Evolutionary conservation across 2,113 vertebrate species (phyloP).

Genomic region (Notothenia coriiceps): DNA sequence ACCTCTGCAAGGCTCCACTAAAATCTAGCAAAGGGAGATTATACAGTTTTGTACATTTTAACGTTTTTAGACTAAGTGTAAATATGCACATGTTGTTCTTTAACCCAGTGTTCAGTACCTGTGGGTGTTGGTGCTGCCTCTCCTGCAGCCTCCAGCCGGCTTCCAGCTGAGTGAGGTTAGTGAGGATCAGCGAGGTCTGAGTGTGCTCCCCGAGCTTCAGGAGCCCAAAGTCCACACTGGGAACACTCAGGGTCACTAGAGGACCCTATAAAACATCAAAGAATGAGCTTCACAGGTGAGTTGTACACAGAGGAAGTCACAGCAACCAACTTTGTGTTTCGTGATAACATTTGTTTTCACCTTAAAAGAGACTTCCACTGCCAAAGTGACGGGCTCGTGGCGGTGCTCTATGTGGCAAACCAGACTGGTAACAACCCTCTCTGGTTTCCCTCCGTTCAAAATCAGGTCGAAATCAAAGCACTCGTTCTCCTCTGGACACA

Average conservation of each 20-base stretch:
- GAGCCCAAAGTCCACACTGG: constrained; percentile 90
- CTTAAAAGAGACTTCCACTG: constrained; percentile 91
- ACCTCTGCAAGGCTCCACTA: constrained; percentile 84
- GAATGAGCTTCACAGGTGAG: not conserved
- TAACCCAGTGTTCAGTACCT: constrained; percentile 56
- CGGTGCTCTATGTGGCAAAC: constrained; percentile 84
- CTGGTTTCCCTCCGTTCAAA: constrained; percentile 86
- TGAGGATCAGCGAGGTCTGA: constrained; percentile 80
- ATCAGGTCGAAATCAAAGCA: constrained; percentile 85
- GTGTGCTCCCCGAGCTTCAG: constrained; percentile 81
- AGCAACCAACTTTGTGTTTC: not conserved
- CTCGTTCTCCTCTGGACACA: constrained; percentile 81
- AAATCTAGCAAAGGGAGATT: constrained; percentile 71
- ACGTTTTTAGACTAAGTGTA: too few relatives aligned
- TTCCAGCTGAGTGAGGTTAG: constrained; percentile 87
- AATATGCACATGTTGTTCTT: too few relatives aligned
- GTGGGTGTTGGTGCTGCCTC: constrained; percentile 21
- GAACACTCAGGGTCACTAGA: constrained; percentile 76
- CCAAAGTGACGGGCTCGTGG: constrained; percentile 80
- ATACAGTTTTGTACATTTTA: not conserved
- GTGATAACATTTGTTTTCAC: constrained; percentile 64
- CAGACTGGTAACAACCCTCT: constrained; percentile 78
- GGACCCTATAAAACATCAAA: constrained; percentile 87
- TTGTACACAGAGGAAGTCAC: too few relatives aligned
- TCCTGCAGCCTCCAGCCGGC: constrained; percentile 88